Evolutionary conservation across 2,888 invertebrate species (phyloP).

Genomic region (Callinectes sapidus): DNA sequence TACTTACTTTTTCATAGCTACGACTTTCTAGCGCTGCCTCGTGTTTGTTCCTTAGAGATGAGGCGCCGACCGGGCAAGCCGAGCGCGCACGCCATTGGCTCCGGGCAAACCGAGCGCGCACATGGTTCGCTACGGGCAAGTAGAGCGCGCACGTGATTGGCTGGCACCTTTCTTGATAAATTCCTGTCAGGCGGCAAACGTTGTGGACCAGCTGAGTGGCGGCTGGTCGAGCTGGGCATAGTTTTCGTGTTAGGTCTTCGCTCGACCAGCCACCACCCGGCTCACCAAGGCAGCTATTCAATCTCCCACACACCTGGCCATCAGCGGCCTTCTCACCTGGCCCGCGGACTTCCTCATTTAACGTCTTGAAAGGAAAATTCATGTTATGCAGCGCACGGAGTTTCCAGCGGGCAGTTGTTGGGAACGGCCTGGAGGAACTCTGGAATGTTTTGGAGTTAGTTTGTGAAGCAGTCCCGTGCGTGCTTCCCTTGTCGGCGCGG

Average conservation of each 20-base stretch:
- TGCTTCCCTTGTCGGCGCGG: conserved; percentile 32
- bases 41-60: conserved; percentile 63
- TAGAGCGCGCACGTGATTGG: conserved; percentile 22
- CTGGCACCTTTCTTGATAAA: background rate
- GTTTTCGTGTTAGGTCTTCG: background rate
- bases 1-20: conserved; percentile 69
- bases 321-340: conserved; percentile 12
- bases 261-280: conserved; percentile 2
- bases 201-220: conserved; percentile 6
- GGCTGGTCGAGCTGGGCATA: conserved; percentile 31
- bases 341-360: background rate
- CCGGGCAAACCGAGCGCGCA: conserved; percentile 21
- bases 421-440: background rate
- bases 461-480: conserved; percentile 11
- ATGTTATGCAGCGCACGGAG: background rate
- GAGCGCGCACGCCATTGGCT: conserved; percentile 17
- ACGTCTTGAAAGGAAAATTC: background rate
- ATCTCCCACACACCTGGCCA: conserved; percentile 11
- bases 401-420: background rate
- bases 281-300: conserved; percentile 34
- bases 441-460: background rate
- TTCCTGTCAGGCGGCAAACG: background rate
- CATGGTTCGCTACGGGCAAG: conserved; percentile 13
- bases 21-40: conserved; percentile 68
- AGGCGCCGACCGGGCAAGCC: conserved; percentile 47